phyloP scores from a whole-genome alignment of 2,797 vertebrate species.

The Cynodonichthys magdalenae region DNA sequence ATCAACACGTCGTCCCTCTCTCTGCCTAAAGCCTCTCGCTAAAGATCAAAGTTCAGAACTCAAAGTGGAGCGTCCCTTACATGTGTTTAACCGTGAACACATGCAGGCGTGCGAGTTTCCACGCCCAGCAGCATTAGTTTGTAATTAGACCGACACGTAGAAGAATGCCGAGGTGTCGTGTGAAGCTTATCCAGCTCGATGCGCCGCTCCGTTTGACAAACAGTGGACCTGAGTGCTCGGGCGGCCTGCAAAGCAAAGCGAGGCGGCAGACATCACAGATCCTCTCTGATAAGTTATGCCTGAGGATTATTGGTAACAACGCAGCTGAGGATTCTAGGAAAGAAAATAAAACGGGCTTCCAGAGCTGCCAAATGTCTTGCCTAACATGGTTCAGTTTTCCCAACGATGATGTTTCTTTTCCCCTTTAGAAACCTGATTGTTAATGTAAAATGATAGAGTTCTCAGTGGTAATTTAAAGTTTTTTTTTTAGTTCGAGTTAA shows the following conservation, averaged over 20 bases:
- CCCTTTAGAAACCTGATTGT: slow-evolving; percentile 57
- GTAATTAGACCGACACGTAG: slow-evolving; percentile 68
- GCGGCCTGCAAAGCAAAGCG: slow-evolving; percentile 30
- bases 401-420: slow-evolving; percentile 40
- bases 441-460: slow-evolving; percentile 66
- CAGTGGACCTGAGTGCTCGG: slow-evolving; percentile 39
- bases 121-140: slow-evolving; percentile 56
- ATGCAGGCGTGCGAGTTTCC: slow-evolving; percentile 43
- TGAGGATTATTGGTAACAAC: slow-evolving; percentile 52
- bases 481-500: slow-evolving; percentile 54
- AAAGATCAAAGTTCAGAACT: slow-evolving; percentile 63
- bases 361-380: slow-evolving; percentile 30
- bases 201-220: slow-evolving; percentile 60
- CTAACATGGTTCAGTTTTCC: slow-evolving; percentile 52
- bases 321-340: slow-evolving; percentile 53
- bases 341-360: slow-evolving; percentile 26
- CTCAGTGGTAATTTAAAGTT: slow-evolving; percentile 36
- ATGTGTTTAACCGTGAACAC: slow-evolving; percentile 40
- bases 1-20: slow-evolving; percentile 33
- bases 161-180: slow-evolving; percentile 49
- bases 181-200: slow-evolving; percentile 41
- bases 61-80: slow-evolving; percentile 10
- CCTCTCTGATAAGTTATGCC: slow-evolving; percentile 34
- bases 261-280: slow-evolving; percentile 51
- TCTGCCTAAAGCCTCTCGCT: slow-evolving; percentile 41